Evolutionary conservation across 2,797 vertebrate species (phyloP).

Genomic region (Sebastes baramenuke): DNA sequence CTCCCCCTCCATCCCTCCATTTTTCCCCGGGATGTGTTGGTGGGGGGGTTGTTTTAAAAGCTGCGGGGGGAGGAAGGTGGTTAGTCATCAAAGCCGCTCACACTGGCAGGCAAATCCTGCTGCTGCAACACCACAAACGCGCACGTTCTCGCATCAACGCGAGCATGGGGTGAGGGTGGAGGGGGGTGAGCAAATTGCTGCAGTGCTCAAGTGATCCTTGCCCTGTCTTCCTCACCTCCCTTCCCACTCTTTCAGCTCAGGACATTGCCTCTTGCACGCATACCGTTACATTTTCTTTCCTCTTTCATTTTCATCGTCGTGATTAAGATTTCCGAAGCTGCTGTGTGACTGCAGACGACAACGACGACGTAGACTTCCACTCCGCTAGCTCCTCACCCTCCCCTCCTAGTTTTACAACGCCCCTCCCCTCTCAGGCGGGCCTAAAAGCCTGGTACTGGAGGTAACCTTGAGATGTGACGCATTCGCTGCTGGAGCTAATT

Average conservation of each 20-base stretch:
- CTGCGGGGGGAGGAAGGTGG: conserved; percentile 39
- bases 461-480: conserved; percentile 79
- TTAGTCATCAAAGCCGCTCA: conserved; percentile 56
- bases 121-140: conserved; percentile 52
- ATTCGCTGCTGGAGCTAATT: conserved; percentile 46
- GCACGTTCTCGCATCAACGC: conserved; percentile 17
- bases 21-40: conserved; percentile 8
- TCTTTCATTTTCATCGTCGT: background rate
- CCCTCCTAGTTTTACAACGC: conserved; percentile 2
- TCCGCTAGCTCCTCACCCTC: conserved; percentile 4
- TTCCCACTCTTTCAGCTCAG: background rate
- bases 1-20: conserved; percentile 11
- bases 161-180: conserved; percentile 4
- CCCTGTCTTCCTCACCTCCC: background rate
- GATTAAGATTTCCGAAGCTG: conserved; percentile 2
- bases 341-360: conserved; percentile 25
- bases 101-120: conserved; percentile 55
- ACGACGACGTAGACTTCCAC: background rate
- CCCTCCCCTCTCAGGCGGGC: conserved; percentile 12
- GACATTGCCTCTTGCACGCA: background rate
- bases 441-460: conserved; percentile 37
- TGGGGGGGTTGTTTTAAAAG: conserved; percentile 4
- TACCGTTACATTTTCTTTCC: background rate
- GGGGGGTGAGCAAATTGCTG: conserved; percentile 55
- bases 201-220: conserved; percentile 66